Conservation (phyloP, 2,888 invertebrate genomes). For the Pristionchus fissidentatus region DNA sequence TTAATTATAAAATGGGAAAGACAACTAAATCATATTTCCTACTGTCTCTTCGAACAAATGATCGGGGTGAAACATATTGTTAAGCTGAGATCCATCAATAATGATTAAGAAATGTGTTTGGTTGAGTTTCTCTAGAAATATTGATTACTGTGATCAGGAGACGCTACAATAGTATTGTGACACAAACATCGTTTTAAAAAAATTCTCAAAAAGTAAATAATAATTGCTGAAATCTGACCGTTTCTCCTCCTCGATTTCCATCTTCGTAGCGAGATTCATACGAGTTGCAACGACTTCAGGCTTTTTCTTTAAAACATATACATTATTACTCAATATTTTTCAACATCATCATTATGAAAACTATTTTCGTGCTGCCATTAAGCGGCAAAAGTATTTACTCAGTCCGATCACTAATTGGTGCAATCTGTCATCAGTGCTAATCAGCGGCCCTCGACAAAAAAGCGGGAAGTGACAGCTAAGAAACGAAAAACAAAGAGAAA, state of each 20-base stretch:
- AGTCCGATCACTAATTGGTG: background rate
- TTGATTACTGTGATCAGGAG: background rate
- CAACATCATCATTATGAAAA: background rate
- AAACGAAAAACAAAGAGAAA: background rate
- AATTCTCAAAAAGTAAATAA: background rate
- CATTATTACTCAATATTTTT: background rate
- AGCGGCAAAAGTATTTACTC: background rate
- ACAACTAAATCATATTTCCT: too few relatives aligned
- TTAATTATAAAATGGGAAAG: background rate
- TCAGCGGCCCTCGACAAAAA: too few relatives aligned
- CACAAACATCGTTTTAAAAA: too few relatives aligned
- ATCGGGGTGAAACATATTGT: background rate
- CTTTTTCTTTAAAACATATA: conserved; percentile 4
- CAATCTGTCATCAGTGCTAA: too few relatives aligned
- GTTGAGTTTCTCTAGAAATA: background rate
- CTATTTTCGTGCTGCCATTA: background rate
- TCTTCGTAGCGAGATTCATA: background rate
- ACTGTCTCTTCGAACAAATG: too few relatives aligned
- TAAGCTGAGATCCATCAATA: background rate
- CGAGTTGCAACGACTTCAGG: background rate
- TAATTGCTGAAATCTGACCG: background rate
- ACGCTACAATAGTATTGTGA: too few relatives aligned
- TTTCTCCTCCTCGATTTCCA: conserved; percentile 5
- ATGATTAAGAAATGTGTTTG: background rate
- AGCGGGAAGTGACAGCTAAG: too few relatives aligned